Conservation (phyloP, 2,797 vertebrate genomes). For the Tiaroga cobitis region DNA sequence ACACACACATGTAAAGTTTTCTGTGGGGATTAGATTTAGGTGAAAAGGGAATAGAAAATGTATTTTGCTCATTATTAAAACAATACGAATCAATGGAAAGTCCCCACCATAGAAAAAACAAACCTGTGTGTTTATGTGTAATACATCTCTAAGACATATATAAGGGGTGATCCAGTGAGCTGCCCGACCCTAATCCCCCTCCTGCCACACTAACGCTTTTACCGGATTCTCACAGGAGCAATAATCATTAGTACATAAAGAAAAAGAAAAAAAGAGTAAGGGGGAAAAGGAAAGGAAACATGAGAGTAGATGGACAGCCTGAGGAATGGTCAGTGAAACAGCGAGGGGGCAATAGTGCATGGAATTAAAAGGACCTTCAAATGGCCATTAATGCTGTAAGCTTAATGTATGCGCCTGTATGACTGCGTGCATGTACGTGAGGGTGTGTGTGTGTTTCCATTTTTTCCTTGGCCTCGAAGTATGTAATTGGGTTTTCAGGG, state of each 20-base stretch:
- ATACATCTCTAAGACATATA: constrained; percentile 24
- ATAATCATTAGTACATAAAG: constrained; percentile 44
- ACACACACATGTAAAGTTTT: background rate
- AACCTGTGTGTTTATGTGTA: constrained; percentile 5
- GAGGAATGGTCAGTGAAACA: background rate
- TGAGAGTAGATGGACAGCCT: constrained; percentile 28
- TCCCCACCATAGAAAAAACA: background rate
- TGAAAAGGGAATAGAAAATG: background rate
- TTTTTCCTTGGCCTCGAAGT: constrained; percentile 66
- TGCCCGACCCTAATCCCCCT: constrained; percentile 12
- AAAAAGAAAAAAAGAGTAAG: background rate
- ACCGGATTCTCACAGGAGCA: constrained; percentile 36
- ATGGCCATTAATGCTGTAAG: constrained; percentile 26
- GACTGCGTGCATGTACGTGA: constrained; percentile 48
- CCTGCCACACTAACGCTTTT: constrained; percentile 33
- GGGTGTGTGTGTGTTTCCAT: constrained; percentile 52
- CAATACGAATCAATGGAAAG: background rate
- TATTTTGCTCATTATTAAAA: constrained; percentile 14
- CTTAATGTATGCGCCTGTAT: constrained; percentile 56
- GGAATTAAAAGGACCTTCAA: constrained; percentile 48
- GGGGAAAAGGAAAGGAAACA: background rate
- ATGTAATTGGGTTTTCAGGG: constrained; percentile 74
- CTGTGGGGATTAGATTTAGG: background rate
- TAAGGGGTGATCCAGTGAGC: constrained; percentile 22
- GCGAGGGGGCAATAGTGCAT: constrained; percentile 23